Base-by-base conservation (phyloP, 2,888 invertebrate species). In the Heteromurus nitidus region DNA sequence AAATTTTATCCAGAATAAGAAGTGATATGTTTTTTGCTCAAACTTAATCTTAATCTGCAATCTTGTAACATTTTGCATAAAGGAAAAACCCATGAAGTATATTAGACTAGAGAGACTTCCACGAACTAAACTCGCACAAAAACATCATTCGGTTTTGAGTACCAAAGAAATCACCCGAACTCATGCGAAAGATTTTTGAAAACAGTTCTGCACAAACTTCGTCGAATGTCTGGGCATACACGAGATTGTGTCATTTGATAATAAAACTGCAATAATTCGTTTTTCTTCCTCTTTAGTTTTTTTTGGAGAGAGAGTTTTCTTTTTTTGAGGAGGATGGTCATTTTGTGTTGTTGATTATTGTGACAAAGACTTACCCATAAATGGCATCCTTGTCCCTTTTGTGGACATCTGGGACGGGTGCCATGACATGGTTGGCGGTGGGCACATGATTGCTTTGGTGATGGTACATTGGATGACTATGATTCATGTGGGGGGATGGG, bases 351-450 rank as follows among this genome's bases (percentile, higher is more conserved):
- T 36, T 50, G 50, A 16, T 50, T n/a, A n/a, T 55, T 55, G 11
- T 53, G 28, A 9, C 36, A 87, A 93, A n/a, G n/a, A n/a, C 96
- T 95, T 93, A 98, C 98, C 97, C 97, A 92, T 98, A 98, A 90
- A 98, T 97, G 90, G 97, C 96, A 92, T 98, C 97, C 92, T 97
- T 98, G 92, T 98, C 98, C 90, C 98, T 92, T 92, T 98, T 98
- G 91, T 96, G 96, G 88, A 96, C 83, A 91, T 96, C 96, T 88
- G 96, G 96, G 84, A 93, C 92, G 87, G 92, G 80, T 80, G 90
- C 91, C 90, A 90, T 90, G 79, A 89, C 89, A 82, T 89, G 89
- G 86, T 89, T 89, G 55, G 88, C 92, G 90, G 90, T 91, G 89
- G 90, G 91, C 90, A 95, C 95, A 91, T 95, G 96, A 92, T 95